Conservation (phyloP, 2,888 invertebrate genomes). For the Folsomia manolachei region DNA sequence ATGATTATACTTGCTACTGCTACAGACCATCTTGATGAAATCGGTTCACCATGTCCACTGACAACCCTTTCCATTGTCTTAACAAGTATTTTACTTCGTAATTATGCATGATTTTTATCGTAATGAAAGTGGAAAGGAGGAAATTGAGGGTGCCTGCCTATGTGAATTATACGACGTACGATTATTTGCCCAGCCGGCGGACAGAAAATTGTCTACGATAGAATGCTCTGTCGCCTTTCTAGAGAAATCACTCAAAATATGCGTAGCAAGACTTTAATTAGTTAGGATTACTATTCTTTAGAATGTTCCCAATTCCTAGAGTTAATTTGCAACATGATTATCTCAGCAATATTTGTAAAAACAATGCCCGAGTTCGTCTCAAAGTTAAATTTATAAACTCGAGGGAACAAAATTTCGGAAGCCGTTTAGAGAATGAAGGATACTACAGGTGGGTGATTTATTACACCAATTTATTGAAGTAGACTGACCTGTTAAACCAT, state of each 20-base stretch:
- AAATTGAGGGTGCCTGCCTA: neutral
- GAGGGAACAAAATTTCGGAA: no score
- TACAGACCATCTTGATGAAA: conserved; percentile 17
- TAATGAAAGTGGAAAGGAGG: conserved; percentile 24
- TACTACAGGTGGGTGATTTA: no score
- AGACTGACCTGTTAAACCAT: no score
- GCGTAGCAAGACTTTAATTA: neutral
- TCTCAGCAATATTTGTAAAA: no score
- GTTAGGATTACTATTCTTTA: neutral
- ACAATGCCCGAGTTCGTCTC: no score
- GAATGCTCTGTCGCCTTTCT: neutral
- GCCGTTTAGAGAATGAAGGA: no score
- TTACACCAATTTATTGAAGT: no score
- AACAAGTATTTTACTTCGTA: conserved; percentile 12
- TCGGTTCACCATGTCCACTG: conserved; percentile 9
- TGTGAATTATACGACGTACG: conserved; percentile 16
- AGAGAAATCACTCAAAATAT: neutral
- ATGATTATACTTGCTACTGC: no score
- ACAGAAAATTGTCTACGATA: no score
- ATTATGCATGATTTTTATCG: conserved; percentile 26
- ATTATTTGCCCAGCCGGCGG: conserved; percentile 12
- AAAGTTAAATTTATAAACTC: no score
- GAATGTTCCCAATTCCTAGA: no score
- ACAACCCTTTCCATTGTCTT: conserved; percentile 1
- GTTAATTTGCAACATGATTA: no score